A percentile compares a stretch with the other conserved stretches of the same genome.
Evolutionary conservation across 2,888 invertebrate genomes (phyloP).

Genomic region (Harpagoxenus sublaevis): DNA sequence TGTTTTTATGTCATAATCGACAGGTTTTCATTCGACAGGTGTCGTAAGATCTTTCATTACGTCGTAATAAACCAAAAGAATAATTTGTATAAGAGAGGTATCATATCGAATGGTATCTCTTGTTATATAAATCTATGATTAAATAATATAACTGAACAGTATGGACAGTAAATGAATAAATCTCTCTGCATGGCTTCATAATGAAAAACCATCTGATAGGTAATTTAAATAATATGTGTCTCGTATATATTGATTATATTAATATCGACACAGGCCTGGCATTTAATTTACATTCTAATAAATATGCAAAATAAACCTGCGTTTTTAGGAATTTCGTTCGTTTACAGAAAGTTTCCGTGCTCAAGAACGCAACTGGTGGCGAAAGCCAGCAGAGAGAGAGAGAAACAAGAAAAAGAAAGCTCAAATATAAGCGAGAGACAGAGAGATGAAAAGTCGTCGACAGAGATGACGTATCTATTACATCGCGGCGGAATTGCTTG

Average conservation of each 20-base stretch:
- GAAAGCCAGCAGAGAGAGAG: conserved; percentile 48
- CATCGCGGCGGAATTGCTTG: conserved; percentile 42
- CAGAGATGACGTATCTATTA: conserved; percentile 46
- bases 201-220: neutral
- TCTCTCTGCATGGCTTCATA: neutral
- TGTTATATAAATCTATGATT: neutral
- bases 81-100: neutral
- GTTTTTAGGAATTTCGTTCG: conserved; percentile 64
- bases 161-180: conserved; percentile 12
- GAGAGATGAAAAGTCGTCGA: conserved; percentile 23
- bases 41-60: neutral
- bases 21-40: neutral
- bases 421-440: conserved; percentile 5
- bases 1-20: neutral
- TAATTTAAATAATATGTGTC: neutral
- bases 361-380: conserved; percentile 63
- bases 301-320: conserved; percentile 28
- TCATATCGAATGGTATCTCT: neutral
- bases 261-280: neutral
- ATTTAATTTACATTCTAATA: conserved; percentile 8
- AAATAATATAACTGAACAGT: neutral
- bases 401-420: conserved; percentile 39
- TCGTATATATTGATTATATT: neutral
- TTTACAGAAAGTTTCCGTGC: conserved; percentile 69
- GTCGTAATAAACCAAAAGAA: neutral